Evolutionary conservation across 2,797 vertebrate species (phyloP).

Genomic region (Trichosurus vulpecula): DNA sequence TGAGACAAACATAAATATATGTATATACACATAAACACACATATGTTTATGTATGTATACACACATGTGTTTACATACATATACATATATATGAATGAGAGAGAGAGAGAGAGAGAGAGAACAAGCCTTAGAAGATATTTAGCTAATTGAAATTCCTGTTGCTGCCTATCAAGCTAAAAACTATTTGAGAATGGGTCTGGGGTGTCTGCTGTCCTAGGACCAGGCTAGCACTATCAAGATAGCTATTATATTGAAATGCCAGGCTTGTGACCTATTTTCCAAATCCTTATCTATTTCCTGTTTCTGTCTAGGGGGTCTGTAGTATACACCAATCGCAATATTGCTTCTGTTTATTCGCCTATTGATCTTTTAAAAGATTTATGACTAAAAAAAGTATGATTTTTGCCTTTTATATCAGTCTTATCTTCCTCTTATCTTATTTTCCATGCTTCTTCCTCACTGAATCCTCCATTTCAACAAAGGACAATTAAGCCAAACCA

Average conservation of each 20-base stretch:
- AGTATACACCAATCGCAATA: not conserved
- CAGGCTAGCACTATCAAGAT: not conserved
- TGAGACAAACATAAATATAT: too few relatives aligned
- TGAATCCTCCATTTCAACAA: not conserved
- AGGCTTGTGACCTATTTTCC: not conserved
- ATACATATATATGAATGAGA: too few relatives aligned
- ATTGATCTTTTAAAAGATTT: not conserved
- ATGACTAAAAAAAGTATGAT: not conserved
- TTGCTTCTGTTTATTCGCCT: not conserved
- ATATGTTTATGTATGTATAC: too few relatives aligned
- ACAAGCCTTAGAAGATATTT: not conserved
- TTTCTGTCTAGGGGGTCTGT: not conserved
- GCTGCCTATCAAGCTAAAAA: not conserved
- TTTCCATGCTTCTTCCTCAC: not conserved
- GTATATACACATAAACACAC: too few relatives aligned
- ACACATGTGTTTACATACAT: too few relatives aligned
- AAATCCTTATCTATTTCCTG: not conserved
- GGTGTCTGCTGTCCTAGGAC: not conserved
- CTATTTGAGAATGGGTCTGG: not conserved
- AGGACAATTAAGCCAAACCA: not conserved
- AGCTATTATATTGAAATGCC: not conserved
- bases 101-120: too few relatives aligned
- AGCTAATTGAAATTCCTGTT: not conserved
- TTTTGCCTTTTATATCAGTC: not conserved
- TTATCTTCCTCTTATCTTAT: not conserved